These are phyloP conservation scores for Drosophila mauritiana DNA, from an alignment of 1,140 invertebrate species.

Conservation along the genomic window DNA sequence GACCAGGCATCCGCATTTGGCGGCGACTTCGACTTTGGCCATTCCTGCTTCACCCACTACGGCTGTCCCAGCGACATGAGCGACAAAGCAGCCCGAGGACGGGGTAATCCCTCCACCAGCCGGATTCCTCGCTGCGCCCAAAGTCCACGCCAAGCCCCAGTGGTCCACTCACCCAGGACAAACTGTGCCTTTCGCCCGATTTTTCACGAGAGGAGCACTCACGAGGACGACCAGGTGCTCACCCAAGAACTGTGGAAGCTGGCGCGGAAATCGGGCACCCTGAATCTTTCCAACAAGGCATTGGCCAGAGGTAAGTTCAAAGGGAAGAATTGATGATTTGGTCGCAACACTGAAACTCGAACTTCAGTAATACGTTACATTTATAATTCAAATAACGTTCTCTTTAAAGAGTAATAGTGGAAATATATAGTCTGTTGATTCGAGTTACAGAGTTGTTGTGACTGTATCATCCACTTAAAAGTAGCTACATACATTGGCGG, in stretches of 20 bases:
- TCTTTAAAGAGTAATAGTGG: too few relatives aligned
- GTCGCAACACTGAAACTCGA: conserved; percentile 1
- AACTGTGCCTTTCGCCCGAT: conserved; percentile 86
- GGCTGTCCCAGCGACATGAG: conserved; percentile 40
- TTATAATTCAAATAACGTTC: background rate
- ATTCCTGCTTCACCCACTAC: conserved; percentile 42
- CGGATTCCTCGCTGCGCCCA: conserved; percentile 51
- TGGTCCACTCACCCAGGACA: conserved; percentile 1
- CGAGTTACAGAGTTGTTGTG: background rate
- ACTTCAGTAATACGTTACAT: background rate
- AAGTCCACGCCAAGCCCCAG: conserved; percentile 15
- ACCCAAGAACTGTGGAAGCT: conserved; percentile 90
- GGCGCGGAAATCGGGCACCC: conserved; percentile 90
- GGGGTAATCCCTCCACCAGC: conserved; percentile 16
- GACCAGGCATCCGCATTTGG: conserved; percentile 16
- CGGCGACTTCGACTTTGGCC: conserved; percentile 27
- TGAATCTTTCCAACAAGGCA: conserved; percentile 91
- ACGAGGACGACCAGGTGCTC: conserved; percentile 88
- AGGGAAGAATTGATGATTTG: background rate
- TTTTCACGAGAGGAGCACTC: conserved; percentile 89
- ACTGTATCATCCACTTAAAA: background rate
- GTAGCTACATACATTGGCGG: conserved; percentile 12
- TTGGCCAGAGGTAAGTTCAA: conserved; percentile 88
- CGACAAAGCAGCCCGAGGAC: background rate
- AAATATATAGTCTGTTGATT: background rate